A percentile compares a stretch with the other conserved stretches of the same genome.
These are phyloP conservation scores for Perodicticus potto DNA, from an alignment of 2,797 vertebrate species.

Conservation along the genomic window DNA sequence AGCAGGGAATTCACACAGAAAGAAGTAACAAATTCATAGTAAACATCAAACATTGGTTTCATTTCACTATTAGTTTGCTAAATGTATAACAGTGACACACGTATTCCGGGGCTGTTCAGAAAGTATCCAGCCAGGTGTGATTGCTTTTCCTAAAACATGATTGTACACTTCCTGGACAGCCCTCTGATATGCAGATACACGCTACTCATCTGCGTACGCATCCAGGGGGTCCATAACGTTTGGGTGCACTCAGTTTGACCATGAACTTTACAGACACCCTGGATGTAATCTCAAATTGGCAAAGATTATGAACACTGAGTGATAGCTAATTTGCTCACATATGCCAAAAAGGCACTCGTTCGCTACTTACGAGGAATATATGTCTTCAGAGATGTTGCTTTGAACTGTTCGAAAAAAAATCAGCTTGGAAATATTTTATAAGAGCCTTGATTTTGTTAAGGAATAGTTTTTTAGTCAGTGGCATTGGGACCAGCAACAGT, in stretches of 20 bases:
- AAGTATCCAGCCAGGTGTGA: no score
- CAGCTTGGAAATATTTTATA: background rate
- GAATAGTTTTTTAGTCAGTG: background rate
- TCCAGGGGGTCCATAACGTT: no score
- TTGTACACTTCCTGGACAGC: no score
- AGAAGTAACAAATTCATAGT: background rate
- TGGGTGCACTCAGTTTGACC: no score
- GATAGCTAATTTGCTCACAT: constrained; percentile 45
- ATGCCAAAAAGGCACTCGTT: background rate
- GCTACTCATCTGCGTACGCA: no score
- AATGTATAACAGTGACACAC: background rate
- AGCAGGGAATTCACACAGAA: background rate
- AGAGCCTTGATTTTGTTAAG: constrained; percentile 22
- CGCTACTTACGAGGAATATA: background rate
- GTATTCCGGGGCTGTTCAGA: no score
- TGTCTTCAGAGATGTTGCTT: background rate
- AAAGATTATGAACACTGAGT: constrained; percentile 1
- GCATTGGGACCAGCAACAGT: background rate
- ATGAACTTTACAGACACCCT: no score
- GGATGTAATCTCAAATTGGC: background rate
- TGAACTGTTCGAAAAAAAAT: constrained; percentile 1
- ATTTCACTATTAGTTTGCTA: constrained; percentile 51
- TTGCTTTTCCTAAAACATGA: no score
- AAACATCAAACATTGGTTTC: background rate
- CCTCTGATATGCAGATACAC: background rate